These are phyloP conservation scores for Anguilla pacifica DNA, from an alignment of 2,797 vertebrate genomes.

Conservation along the genomic window DNA sequence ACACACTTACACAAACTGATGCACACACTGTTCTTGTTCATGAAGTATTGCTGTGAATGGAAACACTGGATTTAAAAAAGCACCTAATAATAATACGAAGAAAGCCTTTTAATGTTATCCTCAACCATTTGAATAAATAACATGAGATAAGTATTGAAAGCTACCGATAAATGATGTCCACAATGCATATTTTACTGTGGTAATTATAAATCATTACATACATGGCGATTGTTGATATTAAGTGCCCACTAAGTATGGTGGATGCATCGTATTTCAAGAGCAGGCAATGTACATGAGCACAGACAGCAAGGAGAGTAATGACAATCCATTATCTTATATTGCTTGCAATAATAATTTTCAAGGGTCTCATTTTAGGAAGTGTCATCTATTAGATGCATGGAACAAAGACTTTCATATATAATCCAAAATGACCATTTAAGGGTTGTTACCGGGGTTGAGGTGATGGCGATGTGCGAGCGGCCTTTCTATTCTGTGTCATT, in stretches of 20 bases:
- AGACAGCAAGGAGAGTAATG: slow-evolving; percentile 72
- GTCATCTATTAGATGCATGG: slow-evolving; percentile 66
- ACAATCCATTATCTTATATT: slow-evolving; percentile 77
- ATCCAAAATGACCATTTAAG: slow-evolving; percentile 63
- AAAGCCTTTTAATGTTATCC: slow-evolving; percentile 62
- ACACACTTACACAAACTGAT: neutral
- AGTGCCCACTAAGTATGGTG: slow-evolving; percentile 74
- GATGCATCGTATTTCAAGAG: slow-evolving; percentile 80
- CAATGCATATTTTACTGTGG: slow-evolving; percentile 55
- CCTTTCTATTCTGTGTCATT: slow-evolving; percentile 30
- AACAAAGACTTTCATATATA: slow-evolving; percentile 72
- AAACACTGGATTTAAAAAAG: slow-evolving; percentile 38
- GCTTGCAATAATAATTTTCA: slow-evolving; percentile 73
- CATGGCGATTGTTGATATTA: slow-evolving; percentile 73
- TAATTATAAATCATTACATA: slow-evolving; percentile 75
- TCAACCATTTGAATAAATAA: slow-evolving; percentile 73
- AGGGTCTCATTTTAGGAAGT: slow-evolving; percentile 78
- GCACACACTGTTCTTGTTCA: slow-evolving; percentile 30
- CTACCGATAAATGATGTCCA: slow-evolving; percentile 45
- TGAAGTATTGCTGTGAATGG: slow-evolving; percentile 60
- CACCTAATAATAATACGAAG: neutral
- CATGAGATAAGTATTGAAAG: slow-evolving; percentile 79
- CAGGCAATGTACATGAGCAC: slow-evolving; percentile 61
- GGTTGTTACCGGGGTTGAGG: slow-evolving; percentile 36
- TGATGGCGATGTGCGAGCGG: slow-evolving; percentile 20